Evolutionary conservation across 2,797 vertebrate species (phyloP).

Genomic region (Passerculus sandwichensis): DNA sequence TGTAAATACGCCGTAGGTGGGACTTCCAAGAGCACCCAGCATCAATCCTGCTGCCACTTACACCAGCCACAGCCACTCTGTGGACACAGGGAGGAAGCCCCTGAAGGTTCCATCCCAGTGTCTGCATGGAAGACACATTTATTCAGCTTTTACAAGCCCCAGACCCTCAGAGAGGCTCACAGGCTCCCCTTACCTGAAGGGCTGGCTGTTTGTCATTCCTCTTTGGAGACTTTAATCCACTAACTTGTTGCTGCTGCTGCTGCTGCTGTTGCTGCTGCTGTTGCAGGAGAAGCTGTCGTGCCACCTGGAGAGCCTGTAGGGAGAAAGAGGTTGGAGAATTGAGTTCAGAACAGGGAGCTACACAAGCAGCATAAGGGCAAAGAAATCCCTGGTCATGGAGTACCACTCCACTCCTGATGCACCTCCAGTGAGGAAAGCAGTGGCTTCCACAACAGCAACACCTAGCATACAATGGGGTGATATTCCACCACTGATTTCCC

Average conservation of each 20-base stretch:
- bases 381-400: not conserved
- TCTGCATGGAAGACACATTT: rapidly evolving
- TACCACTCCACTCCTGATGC: not conserved
- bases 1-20: not conserved
- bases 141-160: not conserved
- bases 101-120: not conserved
- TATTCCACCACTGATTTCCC: not conserved
- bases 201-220: constrained; percentile 90
- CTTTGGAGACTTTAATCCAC: constrained; percentile 90
- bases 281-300: constrained; percentile 92
- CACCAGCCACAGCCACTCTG: not conserved
- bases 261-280: constrained; percentile 68
- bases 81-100: not conserved
- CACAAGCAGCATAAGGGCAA: not conserved
- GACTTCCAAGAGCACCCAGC: not conserved
- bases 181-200: constrained; percentile 84
- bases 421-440: not conserved
- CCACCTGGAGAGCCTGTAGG: constrained; percentile 92
- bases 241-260: constrained; percentile 86
- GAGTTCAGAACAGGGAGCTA: not conserved
- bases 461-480: rapidly evolving
- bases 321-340: constrained; percentile 50
- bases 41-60: not conserved
- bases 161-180: rapidly evolving
- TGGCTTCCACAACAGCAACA: not conserved